A percentile compares a stretch with the other conserved stretches of the same genome.
These are phyloP conservation scores for Chymomyza caudatula DNA, from an alignment of 2,888 invertebrate species.

Conservation along the genomic window DNA sequence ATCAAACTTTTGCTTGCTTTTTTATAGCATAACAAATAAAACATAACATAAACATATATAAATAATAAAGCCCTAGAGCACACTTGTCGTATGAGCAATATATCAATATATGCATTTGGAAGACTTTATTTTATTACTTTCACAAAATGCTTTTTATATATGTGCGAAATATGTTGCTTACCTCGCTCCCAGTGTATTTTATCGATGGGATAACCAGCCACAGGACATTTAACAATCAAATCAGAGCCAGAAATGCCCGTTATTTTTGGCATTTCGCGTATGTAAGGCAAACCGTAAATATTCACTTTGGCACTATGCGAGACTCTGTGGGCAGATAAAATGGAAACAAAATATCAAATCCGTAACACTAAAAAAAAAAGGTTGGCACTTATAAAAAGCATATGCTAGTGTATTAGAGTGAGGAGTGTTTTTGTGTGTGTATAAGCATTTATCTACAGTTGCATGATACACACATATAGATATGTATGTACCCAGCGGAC, in stretches of 20 bases:
- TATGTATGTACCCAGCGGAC: neutral
- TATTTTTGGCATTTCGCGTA: constrained; percentile 92
- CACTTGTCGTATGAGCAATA: neutral
- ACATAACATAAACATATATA: too few species aligned
- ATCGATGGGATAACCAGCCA: constrained; percentile 92
- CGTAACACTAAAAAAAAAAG: constrained; percentile 14
- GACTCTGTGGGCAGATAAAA: constrained; percentile 77
- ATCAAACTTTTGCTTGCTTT: too few species aligned
- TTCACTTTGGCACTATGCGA: constrained; percentile 91
- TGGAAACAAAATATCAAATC: constrained; percentile 11
- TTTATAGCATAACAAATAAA: too few species aligned
- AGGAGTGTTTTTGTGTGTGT: neutral
- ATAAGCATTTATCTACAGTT: constrained; percentile 36
- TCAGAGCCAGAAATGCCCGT: constrained; percentile 91
- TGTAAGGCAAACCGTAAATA: constrained; percentile 91
- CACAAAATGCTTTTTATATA: constrained; percentile 1
- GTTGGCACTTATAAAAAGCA: constrained; percentile 4
- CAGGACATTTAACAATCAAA: constrained; percentile 91
- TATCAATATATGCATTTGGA: neutral
- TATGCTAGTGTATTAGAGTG: neutral
- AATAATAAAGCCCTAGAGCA: neutral
- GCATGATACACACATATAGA: constrained; percentile 6
- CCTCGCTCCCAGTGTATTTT: constrained; percentile 94
- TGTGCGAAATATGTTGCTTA: constrained; percentile 76
- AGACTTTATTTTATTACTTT: neutral